Conservation (phyloP, 2,797 vertebrate genomes). For the Urocyon cinereoargenteus region DNA sequence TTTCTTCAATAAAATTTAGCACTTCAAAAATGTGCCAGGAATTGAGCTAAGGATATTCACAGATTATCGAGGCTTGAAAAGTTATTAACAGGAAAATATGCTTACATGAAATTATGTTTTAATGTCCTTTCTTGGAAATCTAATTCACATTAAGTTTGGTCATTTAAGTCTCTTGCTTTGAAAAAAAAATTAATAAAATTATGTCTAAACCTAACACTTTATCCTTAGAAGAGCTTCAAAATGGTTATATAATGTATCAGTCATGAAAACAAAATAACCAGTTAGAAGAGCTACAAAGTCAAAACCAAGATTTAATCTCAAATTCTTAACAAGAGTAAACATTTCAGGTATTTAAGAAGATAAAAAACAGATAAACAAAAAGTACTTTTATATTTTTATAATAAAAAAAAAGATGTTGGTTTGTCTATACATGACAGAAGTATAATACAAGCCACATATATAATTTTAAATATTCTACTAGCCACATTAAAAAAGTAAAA, state of each 20-base stretch:
- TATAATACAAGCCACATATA: not conserved
- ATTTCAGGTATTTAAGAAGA: slow-evolving; percentile 12
- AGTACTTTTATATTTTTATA: slow-evolving; percentile 39
- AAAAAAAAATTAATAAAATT: not conserved
- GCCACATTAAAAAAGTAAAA: slow-evolving; percentile 47
- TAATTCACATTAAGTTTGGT: slow-evolving; percentile 25
- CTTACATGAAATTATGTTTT: slow-evolving; percentile 49
- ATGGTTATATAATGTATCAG: not conserved
- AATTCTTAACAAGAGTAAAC: slow-evolving; percentile 26
- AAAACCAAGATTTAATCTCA: slow-evolving; percentile 35
- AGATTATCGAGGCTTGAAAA: slow-evolving; percentile 28
- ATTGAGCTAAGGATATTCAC: slow-evolving; percentile 21
- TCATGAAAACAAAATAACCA: slow-evolving; percentile 38
- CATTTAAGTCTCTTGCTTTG: slow-evolving; percentile 41
- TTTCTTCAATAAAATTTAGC: not conserved
- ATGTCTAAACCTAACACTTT: slow-evolving; percentile 34
- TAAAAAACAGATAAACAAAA: slow-evolving; percentile 51
- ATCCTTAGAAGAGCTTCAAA: slow-evolving; percentile 55
- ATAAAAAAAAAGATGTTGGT: slow-evolving; percentile 17
- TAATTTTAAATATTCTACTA: slow-evolving; percentile 50
- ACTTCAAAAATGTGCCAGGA: slow-evolving; percentile 37
- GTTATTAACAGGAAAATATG: slow-evolving; percentile 25
- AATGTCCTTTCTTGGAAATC: slow-evolving; percentile 25
- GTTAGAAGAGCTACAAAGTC: not conserved
- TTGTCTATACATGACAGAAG: not conserved